These are phyloP conservation scores for Frankliniella intonsa DNA, from an alignment of 2,888 invertebrate genomes.

Conservation along the genomic window DNA sequence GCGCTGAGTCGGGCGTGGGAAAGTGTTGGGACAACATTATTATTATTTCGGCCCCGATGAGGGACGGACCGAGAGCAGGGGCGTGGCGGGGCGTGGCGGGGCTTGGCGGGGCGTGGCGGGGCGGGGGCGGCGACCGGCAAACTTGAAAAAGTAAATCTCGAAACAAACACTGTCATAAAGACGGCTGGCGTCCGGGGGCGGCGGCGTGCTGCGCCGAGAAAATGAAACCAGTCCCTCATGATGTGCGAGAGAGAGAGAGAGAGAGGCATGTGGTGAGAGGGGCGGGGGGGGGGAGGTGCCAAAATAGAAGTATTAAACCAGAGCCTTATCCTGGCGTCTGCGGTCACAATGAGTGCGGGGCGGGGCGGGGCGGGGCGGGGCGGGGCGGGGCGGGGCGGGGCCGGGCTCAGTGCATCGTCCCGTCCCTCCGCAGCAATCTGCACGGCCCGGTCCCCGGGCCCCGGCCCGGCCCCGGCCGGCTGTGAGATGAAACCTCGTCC, in stretches of 20 bases:
- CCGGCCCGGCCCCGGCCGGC: no score
- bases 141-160: constrained; percentile 4
- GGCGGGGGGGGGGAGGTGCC: constrained; percentile 1
- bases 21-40: no score
- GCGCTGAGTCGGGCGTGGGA: no score
- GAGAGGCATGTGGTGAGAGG: neutral
- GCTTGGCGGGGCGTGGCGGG: no score
- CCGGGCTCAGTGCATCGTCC: neutral
- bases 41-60: no score
- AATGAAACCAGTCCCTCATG: constrained; percentile 6
- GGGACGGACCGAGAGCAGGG: no score
- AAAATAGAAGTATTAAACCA: constrained; percentile 16
- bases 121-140: neutral
- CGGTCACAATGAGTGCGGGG: neutral
- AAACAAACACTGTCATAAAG: neutral
- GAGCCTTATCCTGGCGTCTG: neutral
- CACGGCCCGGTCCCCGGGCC: no score
- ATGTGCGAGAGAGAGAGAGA: neutral
- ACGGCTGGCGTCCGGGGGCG: neutral
- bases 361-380: neutral
- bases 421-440: no score
- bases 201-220: neutral
- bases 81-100: no score
- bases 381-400: neutral
- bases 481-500: neutral